Percentiles rank a stretch among this genome's conserved stretches.
These are phyloP conservation scores for Rutpela maculata DNA, from an alignment of 2,888 invertebrate genomes.

Conservation along the genomic window DNA sequence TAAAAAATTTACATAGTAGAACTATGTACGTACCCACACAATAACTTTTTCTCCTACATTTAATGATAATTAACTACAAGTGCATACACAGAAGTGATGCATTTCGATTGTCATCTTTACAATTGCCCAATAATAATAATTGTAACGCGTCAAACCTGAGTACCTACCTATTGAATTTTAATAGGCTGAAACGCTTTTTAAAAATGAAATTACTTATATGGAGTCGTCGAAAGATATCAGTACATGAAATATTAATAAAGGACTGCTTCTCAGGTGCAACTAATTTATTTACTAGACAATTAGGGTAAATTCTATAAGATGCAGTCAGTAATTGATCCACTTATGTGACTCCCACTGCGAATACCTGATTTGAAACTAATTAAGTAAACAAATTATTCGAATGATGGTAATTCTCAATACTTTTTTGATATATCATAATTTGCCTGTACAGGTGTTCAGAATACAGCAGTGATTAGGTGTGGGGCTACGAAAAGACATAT, in stretches of 20 bases:
- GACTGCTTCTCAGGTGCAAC: not conserved
- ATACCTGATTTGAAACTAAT: no score
- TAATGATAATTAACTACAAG: conserved; percentile 29
- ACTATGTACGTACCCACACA: conserved; percentile 31
- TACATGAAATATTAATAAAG: not conserved
- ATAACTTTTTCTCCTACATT: conserved; percentile 28
- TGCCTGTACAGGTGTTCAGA: no score
- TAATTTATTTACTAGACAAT: not conserved
- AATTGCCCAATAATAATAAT: not conserved
- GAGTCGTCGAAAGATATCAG: not conserved
- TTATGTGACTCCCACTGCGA: no score
- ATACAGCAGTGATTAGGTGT: no score
- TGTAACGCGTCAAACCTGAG: not conserved
- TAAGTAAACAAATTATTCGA: no score
- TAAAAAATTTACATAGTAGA: conserved; percentile 31
- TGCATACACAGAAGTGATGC: conserved; percentile 16
- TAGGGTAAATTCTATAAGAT: not conserved
- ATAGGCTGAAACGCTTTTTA: not conserved
- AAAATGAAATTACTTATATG: not conserved
- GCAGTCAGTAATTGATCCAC: no score
- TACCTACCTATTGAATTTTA: not conserved
- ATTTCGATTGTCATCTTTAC: conserved; percentile 16
- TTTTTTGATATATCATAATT: no score
- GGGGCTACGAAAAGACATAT: no score
- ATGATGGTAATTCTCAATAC: no score